Evolutionary conservation across 2,797 vertebrate species (phyloP), one percentile per base, ranked within the genome.

Genomic region (Rachycentron canadum): DNA sequence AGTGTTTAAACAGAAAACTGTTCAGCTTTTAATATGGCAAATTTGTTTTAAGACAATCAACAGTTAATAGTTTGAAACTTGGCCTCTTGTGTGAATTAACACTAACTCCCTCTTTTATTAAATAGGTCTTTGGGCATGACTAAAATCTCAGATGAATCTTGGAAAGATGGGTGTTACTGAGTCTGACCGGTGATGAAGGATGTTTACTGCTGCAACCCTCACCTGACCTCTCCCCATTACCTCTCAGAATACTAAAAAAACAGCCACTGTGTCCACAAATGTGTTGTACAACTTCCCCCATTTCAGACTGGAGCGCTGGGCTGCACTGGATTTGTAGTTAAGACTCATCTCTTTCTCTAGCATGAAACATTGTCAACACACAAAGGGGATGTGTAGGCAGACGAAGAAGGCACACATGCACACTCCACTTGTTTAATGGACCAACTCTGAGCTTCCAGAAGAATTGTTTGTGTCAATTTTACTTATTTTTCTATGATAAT

Each of bases 111-210:
- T 38, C 0, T 80, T 88, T 77, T 60, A 36, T 86, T 69, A 41
- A 55, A 32, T 93, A 98, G 97, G 82, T 96, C 96, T 76, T 83
- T 95, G 40, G 96, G 96, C 63, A 93, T 96, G 76, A 86, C 94
- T 30, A 97, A 95, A 94, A 73, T 93, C 0, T 89, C 94, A 62
- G 96, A 96, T 0, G 97, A 98, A 41, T 96, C 97, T 19, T 98
- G 97, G 97, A 98, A 96, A 92, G 97, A 98, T 0, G 97, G 97
- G 65, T 98, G 97, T 81, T 98, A 97, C 93, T 98, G 93, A 97
- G 59, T 28, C 7, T 65, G 60, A 61, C 4, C n/a, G 47, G 23
- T 23, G 57, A 91, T 86, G 84, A 91, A 88, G 78, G 85, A 88
- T 68, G 60, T 82, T 69, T 36, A 75, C 87, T 85, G 76, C 85